Conservation (phyloP, 2,113 vertebrate genomes). For the Pycnonotus jocosus region DNA sequence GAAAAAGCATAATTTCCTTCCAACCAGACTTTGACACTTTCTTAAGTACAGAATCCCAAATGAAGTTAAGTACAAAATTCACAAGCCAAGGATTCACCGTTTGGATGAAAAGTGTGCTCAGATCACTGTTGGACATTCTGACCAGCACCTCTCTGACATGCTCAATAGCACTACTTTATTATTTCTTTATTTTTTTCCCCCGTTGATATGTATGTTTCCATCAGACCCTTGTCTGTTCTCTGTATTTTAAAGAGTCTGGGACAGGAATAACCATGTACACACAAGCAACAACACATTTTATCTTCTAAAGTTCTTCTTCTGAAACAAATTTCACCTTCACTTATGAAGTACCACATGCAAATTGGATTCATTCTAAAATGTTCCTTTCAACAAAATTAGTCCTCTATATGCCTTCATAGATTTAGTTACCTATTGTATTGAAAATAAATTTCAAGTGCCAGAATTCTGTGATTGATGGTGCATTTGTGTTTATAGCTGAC, state of each 20-base stretch:
- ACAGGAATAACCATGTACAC: background rate
- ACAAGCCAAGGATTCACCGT: background rate
- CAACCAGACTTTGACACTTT: background rate
- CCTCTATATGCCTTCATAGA: background rate
- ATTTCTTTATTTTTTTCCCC: background rate
- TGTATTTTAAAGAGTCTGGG: background rate
- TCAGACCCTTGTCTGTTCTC: background rate
- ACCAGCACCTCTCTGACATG: background rate
- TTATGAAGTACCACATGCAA: background rate
- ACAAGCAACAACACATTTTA: background rate
- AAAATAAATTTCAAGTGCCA: background rate
- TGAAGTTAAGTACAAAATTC: background rate
- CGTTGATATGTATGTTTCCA: background rate
- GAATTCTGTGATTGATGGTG: background rate
- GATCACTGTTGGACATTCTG: background rate
- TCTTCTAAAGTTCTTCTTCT: background rate
- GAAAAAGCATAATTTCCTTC: background rate
- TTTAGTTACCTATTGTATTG: background rate
- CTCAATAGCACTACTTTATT: background rate
- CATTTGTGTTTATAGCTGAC: background rate
- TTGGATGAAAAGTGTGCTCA: background rate
- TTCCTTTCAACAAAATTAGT: background rate
- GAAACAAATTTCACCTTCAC: background rate
- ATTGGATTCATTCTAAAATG: background rate
- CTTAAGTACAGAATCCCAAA: background rate